A percentile compares a stretch with the other conserved stretches of the same genome.
phyloP scores from a whole-genome alignment of 2,888 invertebrate species.

The Ectropis crepuscularia region DNA sequence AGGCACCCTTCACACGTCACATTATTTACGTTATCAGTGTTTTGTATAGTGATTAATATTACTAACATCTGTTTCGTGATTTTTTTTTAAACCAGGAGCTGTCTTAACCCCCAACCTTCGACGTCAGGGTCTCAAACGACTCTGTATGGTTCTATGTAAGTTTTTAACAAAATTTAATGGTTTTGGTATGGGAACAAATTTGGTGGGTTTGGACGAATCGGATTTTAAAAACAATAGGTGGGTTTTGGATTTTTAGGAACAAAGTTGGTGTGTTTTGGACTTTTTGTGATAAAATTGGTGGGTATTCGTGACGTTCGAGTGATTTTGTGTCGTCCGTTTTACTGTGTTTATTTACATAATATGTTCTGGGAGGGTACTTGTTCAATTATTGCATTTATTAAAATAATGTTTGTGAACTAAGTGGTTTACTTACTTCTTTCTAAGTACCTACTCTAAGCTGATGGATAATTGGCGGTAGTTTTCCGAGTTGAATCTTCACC shows the following conservation, averaged over 20 bases:
- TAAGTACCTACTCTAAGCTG: too few species aligned
- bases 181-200: too few species aligned
- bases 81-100: constrained; percentile 46
- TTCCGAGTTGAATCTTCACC: too few species aligned
- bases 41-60: constrained; percentile 26
- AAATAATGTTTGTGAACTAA: too few species aligned
- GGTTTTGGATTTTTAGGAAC: constrained; percentile 9
- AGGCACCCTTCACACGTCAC: too few species aligned
- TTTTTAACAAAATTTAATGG: constrained; percentile 20
- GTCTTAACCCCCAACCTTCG: constrained; percentile 37
- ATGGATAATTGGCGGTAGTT: too few species aligned
- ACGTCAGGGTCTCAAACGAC: constrained; percentile 32
- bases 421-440: too few species aligned
- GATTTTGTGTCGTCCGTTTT: constrained; percentile 21
- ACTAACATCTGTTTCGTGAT: constrained; percentile 29
- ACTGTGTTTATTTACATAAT: not conserved
- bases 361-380: constrained; percentile 1
- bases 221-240: too few species aligned
- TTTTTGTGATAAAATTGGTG: constrained; percentile 6
- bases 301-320: constrained; percentile 29
- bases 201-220: too few species aligned
- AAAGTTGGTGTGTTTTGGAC: constrained; percentile 5
- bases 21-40: not conserved
- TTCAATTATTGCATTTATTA: not conserved
- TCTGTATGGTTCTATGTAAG: constrained; percentile 53